Evolutionary conservation across 2,113 vertebrate species (phyloP).

Genomic region (Zeus faber): DNA sequence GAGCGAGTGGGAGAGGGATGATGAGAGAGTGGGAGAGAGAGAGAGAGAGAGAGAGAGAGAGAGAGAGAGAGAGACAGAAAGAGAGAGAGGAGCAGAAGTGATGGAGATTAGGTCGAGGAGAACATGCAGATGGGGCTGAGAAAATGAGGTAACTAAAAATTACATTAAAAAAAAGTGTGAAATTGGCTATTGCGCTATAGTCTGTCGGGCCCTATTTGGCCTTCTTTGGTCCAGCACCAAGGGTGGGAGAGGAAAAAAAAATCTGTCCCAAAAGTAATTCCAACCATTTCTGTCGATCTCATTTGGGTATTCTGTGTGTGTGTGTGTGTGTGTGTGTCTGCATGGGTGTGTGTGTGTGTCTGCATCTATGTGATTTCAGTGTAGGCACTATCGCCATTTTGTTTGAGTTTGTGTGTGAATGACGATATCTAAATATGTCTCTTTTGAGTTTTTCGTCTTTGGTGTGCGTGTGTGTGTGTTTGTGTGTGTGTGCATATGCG

Average conservation of each 20-base stretch:
- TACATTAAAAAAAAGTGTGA: constrained; percentile 1
- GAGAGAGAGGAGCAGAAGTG: not conserved
- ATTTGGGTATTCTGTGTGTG: too few species aligned
- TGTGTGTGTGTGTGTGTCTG: too few species aligned
- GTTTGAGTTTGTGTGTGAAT: not conserved
- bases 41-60: too few species aligned
- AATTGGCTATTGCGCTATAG: constrained; percentile 12
- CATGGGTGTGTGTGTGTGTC: too few species aligned
- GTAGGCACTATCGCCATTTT: not conserved
- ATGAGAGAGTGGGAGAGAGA: too few species aligned
- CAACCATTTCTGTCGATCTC: too few species aligned
- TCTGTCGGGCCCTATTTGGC: constrained; percentile 29
- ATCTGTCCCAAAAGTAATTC: constrained; percentile 50
- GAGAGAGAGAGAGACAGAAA: not conserved
- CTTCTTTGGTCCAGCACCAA: constrained; percentile 18
- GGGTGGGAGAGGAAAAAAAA: constrained; percentile 25
- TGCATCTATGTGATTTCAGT: too few species aligned
- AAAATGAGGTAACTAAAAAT: too few species aligned
- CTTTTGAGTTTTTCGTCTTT: not conserved
- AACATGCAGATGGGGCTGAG: not conserved
- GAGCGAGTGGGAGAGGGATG: too few species aligned
- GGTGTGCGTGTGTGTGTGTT: too few species aligned
- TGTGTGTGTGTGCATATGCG: too few species aligned
- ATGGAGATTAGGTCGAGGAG: not conserved
- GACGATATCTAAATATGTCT: not conserved